Percentiles rank a stretch among this genome's conserved stretches.
These are phyloP conservation scores for Crocidura indochinensis DNA, from an alignment of 2,797 vertebrate species.

Conservation along the genomic window DNA sequence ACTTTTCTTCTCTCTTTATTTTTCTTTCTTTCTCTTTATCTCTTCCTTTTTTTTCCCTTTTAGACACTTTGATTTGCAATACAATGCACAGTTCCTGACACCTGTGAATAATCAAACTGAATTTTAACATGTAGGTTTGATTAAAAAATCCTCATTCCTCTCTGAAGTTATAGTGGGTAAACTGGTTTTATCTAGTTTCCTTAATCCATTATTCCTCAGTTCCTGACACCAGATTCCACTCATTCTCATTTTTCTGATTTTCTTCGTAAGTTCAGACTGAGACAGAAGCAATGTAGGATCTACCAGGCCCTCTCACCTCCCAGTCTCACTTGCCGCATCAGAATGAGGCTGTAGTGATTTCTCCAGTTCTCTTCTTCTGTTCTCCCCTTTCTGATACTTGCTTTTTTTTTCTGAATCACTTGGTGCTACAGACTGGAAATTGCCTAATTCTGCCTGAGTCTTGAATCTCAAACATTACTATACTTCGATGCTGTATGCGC, in stretches of 20 bases:
- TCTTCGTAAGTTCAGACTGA: background rate
- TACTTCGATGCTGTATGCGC: background rate
- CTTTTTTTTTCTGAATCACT: constrained; percentile 28
- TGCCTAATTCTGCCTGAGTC: background rate
- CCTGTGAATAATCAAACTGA: rapidly evolving
- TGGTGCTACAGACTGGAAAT: background rate
- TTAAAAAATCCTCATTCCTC: background rate
- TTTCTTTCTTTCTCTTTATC: too few species aligned
- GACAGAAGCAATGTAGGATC: background rate
- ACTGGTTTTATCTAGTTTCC: background rate
- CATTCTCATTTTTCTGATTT: background rate
- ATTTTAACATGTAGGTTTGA: background rate
- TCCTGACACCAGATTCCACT: background rate
- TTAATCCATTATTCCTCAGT: background rate
- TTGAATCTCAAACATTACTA: background rate
- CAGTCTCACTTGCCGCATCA: background rate
- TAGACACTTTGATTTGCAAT: too few species aligned
- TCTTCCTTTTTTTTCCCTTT: too few species aligned
- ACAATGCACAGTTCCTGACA: too few species aligned
- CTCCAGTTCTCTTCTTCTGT: background rate
- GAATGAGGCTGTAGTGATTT: background rate
- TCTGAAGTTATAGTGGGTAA: background rate
- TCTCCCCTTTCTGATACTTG: background rate
- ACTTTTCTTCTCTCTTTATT: too few species aligned
- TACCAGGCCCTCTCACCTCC: background rate